Base-by-base conservation (phyloP, 2,113 vertebrate species). In the Pica pica region DNA sequence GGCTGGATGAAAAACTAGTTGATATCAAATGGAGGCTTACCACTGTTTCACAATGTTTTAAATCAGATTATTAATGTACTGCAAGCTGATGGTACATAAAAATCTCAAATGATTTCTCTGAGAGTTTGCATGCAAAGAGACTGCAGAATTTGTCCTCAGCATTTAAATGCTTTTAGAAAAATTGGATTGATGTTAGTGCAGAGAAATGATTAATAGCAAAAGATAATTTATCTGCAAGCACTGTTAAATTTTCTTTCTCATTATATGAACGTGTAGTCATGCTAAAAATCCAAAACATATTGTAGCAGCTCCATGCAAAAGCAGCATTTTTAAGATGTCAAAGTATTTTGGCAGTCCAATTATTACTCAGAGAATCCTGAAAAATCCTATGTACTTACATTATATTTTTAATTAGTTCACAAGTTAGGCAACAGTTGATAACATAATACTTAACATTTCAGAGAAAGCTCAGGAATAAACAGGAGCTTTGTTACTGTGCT, bases 371-470 rank as follows among this genome's bases (percentile, higher is more conserved):
- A 67, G 59, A 86, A 75, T 75, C 44, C 46, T 0, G 1, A 37
- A 77, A 57, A 81, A 87, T 56, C 13, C 30, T 41, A 42, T 2
- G 0, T n/a, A 60, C 5, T 52, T 50, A 16, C 1, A 4, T 42
- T 74, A 75, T 53, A n/a, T 56, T 89, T 88, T 86, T 88, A 95
- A 93, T 90, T 86, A 78, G 49, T 57, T 88, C 86, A 81, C 44
- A 75, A 89, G 49, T 81, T 83, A 81, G 64, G 41, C 39, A 89
- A 84, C 63, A 63, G 41, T 22, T 68, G 68, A 81, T 90, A 93
- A 90, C 27, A 41, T 41, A 91, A 55, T 42, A 70, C 44, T 90
- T 88, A 63, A 81, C 52, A 68, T 90, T 83, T 37, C 83, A 53
- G 64, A 77, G 35, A 63, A 92, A 90, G 60, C 68, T 71, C 44